Conservation (phyloP, 2,888 invertebrate species). For the Leptogaster cylindrica region DNA sequence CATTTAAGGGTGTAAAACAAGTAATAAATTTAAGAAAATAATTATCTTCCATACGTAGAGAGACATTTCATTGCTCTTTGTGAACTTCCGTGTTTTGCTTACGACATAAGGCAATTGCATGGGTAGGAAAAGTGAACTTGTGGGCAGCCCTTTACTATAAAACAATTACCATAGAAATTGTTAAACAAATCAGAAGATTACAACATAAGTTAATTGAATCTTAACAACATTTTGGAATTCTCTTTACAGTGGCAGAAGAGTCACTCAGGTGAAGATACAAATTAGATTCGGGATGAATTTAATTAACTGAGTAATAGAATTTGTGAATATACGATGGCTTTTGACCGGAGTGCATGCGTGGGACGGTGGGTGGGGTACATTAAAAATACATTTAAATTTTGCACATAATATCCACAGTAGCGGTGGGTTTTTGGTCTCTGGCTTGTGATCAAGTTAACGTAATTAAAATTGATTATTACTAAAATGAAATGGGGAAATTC, state of each 20-base stretch:
- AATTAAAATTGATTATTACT: conserved; percentile 27
- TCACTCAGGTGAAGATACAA: neutral
- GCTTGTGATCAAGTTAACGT: conserved; percentile 10
- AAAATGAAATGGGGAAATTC: neutral
- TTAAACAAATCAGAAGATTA: conserved; percentile 20
- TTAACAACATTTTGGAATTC: too few relatives aligned
- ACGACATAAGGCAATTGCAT: neutral
- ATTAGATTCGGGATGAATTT: neutral
- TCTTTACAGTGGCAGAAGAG: too few relatives aligned
- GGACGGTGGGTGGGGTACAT: too few relatives aligned
- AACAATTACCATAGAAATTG: conserved; percentile 5
- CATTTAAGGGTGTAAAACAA: too few relatives aligned
- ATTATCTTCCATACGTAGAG: conserved; percentile 6
- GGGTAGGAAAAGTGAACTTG: conserved; percentile 23
- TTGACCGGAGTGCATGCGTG: conserved; percentile 11
- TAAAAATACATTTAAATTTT: too few relatives aligned
- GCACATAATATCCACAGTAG: neutral
- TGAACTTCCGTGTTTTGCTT: conserved; percentile 23
- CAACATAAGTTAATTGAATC: conserved; percentile 25
- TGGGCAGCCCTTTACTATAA: neutral
- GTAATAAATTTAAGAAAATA: neutral
- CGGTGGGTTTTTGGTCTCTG: neutral
- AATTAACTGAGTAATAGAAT: conserved; percentile 13
- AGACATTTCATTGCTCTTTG: conserved; percentile 1
- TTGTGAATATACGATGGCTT: neutral